Percentiles rank a stretch among this genome's conserved stretches.
Evolutionary conservation across 2,113 vertebrate species (phyloP).

Genomic region (Seriola aureovittata): DNA sequence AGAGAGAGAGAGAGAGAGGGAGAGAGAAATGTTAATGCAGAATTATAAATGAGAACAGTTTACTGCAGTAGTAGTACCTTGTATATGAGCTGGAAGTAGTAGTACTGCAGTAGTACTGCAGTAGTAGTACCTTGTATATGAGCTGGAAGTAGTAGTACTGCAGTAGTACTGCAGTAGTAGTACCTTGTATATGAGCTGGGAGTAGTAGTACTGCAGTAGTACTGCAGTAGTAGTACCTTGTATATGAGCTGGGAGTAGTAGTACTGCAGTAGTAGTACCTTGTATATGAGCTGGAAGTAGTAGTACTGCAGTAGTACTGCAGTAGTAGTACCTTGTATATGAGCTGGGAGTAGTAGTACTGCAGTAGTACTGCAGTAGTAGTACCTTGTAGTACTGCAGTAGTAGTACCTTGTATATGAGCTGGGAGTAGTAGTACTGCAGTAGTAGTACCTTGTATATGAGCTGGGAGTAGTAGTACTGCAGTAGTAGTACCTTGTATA

Average conservation of each 20-base stretch:
- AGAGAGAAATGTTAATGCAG: no score
- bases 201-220: slow-evolving; percentile 88
- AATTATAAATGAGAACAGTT: no score
- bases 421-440: not conserved
- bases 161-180: not conserved
- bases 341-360: slow-evolving; percentile 95
- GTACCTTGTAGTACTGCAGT: slow-evolving; percentile 87
- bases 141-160: slow-evolving; percentile 95
- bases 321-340: slow-evolving; percentile 87
- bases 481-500: no score
- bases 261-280: slow-evolving; percentile 61
- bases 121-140: slow-evolving; percentile 87
- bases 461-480: slow-evolving; percentile 95
- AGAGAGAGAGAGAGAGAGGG: not conserved
- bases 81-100: no score
- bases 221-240: not conserved
- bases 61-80: no score
- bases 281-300: slow-evolving; percentile 97
- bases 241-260: no score
- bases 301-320: slow-evolving; percentile 78
- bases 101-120: not conserved
- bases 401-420: no score
- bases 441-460: slow-evolving; percentile 87
- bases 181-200: slow-evolving; percentile 94
- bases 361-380: not conserved